Evolutionary conservation across 2,888 invertebrate species (phyloP), one percentile per base, ranked within the genome.

Genomic region (Allacma fusca): DNA sequence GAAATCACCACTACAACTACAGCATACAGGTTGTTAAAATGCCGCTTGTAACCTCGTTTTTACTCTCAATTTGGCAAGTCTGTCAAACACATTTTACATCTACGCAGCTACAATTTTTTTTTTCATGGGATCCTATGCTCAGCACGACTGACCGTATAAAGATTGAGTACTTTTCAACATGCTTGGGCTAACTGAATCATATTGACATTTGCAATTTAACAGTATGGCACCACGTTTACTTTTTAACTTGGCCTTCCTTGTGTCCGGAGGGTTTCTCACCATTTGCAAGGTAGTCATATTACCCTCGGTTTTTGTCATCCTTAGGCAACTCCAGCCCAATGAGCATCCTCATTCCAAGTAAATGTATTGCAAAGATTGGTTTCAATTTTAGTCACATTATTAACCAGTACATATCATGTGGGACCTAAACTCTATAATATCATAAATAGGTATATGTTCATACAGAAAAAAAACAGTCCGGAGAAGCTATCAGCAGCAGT

Each of bases 11-110:
- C 16, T 16, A 50, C 19, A 50, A 16, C 5, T 12, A n/a, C 19
- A 50, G 50, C 16, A 16, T 5, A 50, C n/a, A 50, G 50, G 50
- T 50, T 19, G 19, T 50, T 50, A 5, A 50, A 50, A 50, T 50
- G 50, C 50, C n/a, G 16, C 50, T 50, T 16, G 50, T n/a, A 50
- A 50, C 50, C 50, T 50, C 19, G 50, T 50, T 50, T 50, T 50
- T 50, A 50, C 50, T 50, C 50, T 50, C 50, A 50, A 50, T 50
- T 50, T n/a, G 50, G 50, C 50, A 50, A 50, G 50, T 50, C 50
- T 50, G 50, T 50, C 50, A 50, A 19, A 50, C n/a, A 50, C 16
- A 50, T 50, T n/a, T 50, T 50, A 50, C 50, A n/a, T 34, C 5
- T 4, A 34, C 9, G 34, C 5, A 34, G 34, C 4, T 34, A 2